Base-by-base conservation (phyloP, 2,888 invertebrate genomes). In the Phengaris alcon region DNA sequence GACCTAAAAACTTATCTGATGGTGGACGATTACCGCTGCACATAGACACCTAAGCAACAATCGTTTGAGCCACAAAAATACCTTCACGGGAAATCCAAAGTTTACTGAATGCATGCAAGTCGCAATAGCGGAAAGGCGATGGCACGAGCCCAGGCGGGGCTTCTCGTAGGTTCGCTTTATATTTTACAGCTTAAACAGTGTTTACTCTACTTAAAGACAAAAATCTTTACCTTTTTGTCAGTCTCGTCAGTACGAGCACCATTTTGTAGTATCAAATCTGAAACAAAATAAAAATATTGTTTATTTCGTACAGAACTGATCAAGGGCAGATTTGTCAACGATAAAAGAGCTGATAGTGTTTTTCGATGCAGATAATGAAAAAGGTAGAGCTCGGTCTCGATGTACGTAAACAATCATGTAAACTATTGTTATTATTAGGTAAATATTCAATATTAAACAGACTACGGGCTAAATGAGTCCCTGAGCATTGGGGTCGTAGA, bases 141-240 rank as follows among this genome's bases (percentile, higher is more conserved):
- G 35, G 3, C 35, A 35, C 3, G 35, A 35, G 35, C 35, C 35
- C 35, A 35, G 35, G 35, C 35, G 35, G 35, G 35, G 35, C 35
- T 35, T 35, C 35, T 35, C 35, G 35, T 35, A 35, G 35, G 35
- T 35, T 35, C 3, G 35, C 35, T 35, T 35, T 35, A 35, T 35
- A 35, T 48, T 48, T 8, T 48, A 48, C 48, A 1, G 4, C 7
- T 6, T 48, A 48, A 48, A 48, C 8, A 48, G 48, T 7, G 6
- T 5, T 48, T 6, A 48, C 48, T 1, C 6, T 10, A 35, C 35
- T 35, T 35, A 22, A 35, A 44, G 35, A 35, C 3, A 64, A 64
- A 44, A 59, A 48, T 8, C 86, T 90, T 86, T 80, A 91, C 91
- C 84, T 88, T 83, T 90, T 91, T 74, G 90, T 83, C 78, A 90